Evolutionary conservation across 2,888 invertebrate genomes (phyloP), one percentile per base, ranked within the genome.

Genomic region (Drosophila picticornis): DNA sequence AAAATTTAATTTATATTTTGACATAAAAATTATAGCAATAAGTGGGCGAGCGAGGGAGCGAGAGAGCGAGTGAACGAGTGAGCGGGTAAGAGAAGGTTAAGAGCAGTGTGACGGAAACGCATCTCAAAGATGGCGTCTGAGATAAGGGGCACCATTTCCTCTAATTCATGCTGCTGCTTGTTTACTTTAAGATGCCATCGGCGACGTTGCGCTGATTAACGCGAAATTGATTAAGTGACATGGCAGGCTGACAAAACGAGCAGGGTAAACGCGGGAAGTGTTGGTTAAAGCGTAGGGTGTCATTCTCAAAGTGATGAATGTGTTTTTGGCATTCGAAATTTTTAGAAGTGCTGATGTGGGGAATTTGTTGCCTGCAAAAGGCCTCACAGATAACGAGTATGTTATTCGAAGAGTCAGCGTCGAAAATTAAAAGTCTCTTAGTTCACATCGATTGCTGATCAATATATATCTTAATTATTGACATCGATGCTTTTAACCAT

Each of bases 21-120:
- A 87, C 86, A 87, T 87, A 90, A 90, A 87, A 87, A 87, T 87
- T 87, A 90, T 90, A 90, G 90, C 89, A 85, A 85, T 90, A 90
- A 90, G 81, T 81, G 76, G 72, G 55, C 70, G 79, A 58, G 34
- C 58, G 34, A 66, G 38, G 1, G 40, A 34, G 58, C 50, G 34
- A 66, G 38, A 1, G 40, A 34, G 58, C 50, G 34, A 59, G 32
- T 34, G 29, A 34, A 32, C 48, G 38, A 38, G 10, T 9, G 38
- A 51, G 50, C 3, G 29, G n/a, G 46, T n/a, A 11, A 40, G 51
- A 27, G 63, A 67, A 38, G 36, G 43, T 25, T 46, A 43, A 53
- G 66, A 32, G 70, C 71, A 59, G 75, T 72, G 72, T 82, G 80
- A 78, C 74, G 79, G 80, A 81, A 74, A 71, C 78, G 81, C 78